These are phyloP conservation scores for Ophioninae sp. DNA, from an alignment of 2,888 invertebrate species.

Conservation along the genomic window DNA sequence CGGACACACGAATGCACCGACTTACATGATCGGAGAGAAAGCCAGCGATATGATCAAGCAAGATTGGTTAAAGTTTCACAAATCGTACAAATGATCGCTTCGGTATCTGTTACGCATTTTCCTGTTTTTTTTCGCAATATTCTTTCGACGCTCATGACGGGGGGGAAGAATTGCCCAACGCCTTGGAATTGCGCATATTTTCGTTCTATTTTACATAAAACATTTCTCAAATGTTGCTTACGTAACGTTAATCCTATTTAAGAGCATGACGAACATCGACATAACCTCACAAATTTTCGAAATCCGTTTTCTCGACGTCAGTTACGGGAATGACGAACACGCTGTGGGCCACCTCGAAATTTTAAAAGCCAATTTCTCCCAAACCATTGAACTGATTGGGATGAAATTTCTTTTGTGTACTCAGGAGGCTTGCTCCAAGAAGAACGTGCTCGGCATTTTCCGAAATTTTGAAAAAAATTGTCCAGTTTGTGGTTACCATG, in stretches of 20 bases:
- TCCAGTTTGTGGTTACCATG: too few relatives aligned
- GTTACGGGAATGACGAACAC: too few relatives aligned
- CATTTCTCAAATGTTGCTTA: background rate
- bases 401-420: too few relatives aligned
- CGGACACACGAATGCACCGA: conserved; percentile 83
- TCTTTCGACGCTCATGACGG: background rate
- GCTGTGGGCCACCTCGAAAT: too few relatives aligned
- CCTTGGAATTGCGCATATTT: background rate
- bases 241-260: background rate
- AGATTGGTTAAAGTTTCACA: conserved; percentile 73
- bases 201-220: background rate
- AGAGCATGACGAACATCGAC: too few relatives aligned
- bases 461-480: too few relatives aligned
- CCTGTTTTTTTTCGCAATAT: background rate
- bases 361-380: too few relatives aligned
- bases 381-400: too few relatives aligned
- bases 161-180: background rate
- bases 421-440: too few relatives aligned
- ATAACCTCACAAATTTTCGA: too few relatives aligned
- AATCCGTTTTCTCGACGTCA: too few relatives aligned
- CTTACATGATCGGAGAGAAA: conserved; percentile 84
- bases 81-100: conserved; percentile 8
- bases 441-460: too few relatives aligned
- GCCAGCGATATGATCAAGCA: conserved; percentile 83
- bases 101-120: background rate